Conservation (phyloP, 2,797 vertebrate species). For the Xenops minutus region DNA sequence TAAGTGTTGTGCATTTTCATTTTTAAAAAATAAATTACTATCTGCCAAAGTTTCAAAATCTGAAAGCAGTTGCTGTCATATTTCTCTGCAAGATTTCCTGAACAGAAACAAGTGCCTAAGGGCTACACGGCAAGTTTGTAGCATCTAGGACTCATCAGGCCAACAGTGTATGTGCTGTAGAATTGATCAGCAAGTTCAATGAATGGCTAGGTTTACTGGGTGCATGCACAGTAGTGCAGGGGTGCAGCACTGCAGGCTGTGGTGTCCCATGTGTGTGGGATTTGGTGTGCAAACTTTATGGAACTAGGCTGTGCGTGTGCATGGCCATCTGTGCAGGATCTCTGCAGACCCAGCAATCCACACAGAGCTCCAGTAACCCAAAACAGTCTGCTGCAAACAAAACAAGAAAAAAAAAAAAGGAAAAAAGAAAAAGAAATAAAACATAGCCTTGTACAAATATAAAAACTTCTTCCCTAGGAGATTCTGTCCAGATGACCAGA, state of each 20-base stretch:
- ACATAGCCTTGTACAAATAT: background rate
- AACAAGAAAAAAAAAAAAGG: background rate
- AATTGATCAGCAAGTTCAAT: background rate
- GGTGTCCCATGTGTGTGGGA: accelerated
- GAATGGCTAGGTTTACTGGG: background rate
- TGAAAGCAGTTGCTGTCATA: background rate
- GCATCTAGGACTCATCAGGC: background rate
- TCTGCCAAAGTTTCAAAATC: background rate
- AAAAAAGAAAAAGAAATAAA: background rate
- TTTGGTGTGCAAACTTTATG: background rate
- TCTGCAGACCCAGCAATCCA: background rate
- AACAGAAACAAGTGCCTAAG: background rate
- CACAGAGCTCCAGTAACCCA: background rate
- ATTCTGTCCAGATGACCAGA: background rate
- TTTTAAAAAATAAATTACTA: background rate
- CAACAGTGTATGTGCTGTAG: accelerated
- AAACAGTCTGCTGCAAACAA: background rate
- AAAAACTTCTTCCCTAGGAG: background rate
- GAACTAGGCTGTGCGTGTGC: background rate
- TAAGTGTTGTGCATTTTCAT: background rate
- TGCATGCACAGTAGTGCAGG: background rate
- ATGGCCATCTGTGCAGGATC: background rate
- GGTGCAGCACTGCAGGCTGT: background rate
- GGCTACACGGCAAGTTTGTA: background rate
- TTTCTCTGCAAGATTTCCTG: background rate